Base-by-base conservation (phyloP, 2,888 invertebrate species). In the Orchesellides sinensis region DNA sequence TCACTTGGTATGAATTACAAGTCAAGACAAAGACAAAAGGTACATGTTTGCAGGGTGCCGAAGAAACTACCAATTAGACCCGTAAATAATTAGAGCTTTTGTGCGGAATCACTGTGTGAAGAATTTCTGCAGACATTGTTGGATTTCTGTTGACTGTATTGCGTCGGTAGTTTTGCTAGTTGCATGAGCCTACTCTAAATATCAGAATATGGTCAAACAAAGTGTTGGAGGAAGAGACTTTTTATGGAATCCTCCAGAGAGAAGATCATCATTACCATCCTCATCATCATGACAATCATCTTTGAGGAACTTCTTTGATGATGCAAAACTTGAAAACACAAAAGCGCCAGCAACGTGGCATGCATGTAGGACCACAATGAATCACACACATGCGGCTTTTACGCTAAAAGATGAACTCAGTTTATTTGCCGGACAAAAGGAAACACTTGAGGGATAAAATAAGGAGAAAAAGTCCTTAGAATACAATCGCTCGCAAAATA, bases 51-150 rank as follows among this genome's bases (percentile, higher is more conserved):
- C 45, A 66, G 66, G 61, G 47, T 66, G 47, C 47, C 66, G 14
- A 45, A 59, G 68, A 69, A 77, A 77, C 77, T 69, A 69, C 68
- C 68, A 77, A 77, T 77, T 77, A 77, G 77, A 77, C 68, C 77
- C 29, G 45, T 59, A 77, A 68, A 77, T 77, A 77, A 77, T 77
- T 77, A 77, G 77, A 77, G 68, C 77, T 61, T 68, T 77, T 77
- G 61, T 77, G 56, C 40, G 14, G 40, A 40, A 40, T 40, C 40
- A 40, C 40, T 40, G n/a, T 29, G 27, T 14, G 32, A 63, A 54
- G n/a, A 35, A 23, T 73, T 52, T 72, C 45, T 61, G 61, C 61
- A 72, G 72, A 52, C 52, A 68, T 32, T 68, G 21, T 52, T 52
- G 19, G 21, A 17, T 6, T 21, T 52, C 6, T 6, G 52, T 8